Conservation (phyloP, 2,888 invertebrate genomes). For the Prenolepis imparis region DNA sequence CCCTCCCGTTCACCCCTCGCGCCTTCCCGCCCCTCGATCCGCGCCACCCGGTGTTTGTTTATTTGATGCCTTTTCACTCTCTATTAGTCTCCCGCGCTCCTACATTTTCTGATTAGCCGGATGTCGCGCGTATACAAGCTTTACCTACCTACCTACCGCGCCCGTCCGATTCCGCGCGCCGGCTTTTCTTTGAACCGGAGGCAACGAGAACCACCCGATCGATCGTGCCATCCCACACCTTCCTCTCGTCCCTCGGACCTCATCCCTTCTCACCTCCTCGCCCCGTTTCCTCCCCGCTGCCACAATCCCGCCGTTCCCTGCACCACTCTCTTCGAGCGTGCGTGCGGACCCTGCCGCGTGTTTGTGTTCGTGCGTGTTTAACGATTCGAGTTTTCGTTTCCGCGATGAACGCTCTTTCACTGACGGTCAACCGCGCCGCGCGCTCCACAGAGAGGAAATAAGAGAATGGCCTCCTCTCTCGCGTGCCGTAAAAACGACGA, state of each 20-base stretch:
- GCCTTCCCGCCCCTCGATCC: constrained; percentile 60
- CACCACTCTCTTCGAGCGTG: constrained; percentile 59
- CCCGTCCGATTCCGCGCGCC: constrained; percentile 78
- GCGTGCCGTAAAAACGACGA: constrained; percentile 34
- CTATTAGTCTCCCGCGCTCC: constrained; percentile 85
- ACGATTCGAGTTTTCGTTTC: constrained; percentile 76
- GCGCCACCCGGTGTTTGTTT: constrained; percentile 83
- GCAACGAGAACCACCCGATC: constrained; percentile 79
- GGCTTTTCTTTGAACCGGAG: constrained; percentile 82
- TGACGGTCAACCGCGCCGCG: constrained; percentile 76
- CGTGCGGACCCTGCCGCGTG: constrained; percentile 64
- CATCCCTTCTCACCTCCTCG: constrained; percentile 6
- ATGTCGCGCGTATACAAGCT: constrained; percentile 82
- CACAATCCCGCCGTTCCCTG: constrained; percentile 25
- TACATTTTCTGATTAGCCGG: constrained; percentile 86
- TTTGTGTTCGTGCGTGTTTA: constrained; percentile 65
- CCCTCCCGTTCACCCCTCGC: constrained; percentile 41
- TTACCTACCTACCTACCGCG: constrained; percentile 78
- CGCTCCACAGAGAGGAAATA: constrained; percentile 31
- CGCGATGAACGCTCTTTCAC: constrained; percentile 74
- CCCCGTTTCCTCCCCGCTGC: constrained; percentile 7
- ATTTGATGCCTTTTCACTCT: constrained; percentile 86
- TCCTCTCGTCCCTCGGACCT: constrained; percentile 10
- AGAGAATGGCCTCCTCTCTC: constrained; percentile 60
- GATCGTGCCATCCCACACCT: constrained; percentile 70